Percentiles rank a stretch among this genome's conserved stretches.
Conservation (phyloP, 2,888 invertebrate species). For the Alloplasta piceator region DNA sequence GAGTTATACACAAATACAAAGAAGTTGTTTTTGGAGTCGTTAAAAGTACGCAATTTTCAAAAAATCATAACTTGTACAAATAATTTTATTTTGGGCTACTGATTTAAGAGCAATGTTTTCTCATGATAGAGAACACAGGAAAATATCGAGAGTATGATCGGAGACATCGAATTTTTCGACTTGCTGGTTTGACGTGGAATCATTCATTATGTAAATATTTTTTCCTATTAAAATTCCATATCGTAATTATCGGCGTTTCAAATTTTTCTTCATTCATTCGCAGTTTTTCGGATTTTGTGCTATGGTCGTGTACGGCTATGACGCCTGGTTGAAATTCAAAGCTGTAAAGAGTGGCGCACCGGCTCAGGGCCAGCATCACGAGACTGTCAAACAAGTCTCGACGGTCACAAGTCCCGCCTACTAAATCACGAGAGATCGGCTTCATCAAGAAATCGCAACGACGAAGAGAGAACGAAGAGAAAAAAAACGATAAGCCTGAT, state of each 20-base stretch:
- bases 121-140: too few relatives aligned
- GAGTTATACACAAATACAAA: too few relatives aligned
- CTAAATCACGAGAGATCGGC: conserved; percentile 71
- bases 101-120: too few relatives aligned
- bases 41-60: too few relatives aligned
- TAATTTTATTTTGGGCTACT: too few relatives aligned
- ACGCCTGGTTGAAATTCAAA: conserved; percentile 91
- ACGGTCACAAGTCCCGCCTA: conserved; percentile 84
- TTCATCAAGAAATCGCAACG: not conserved
- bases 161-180: too few relatives aligned
- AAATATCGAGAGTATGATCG: too few relatives aligned
- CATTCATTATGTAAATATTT: not conserved
- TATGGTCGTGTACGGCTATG: conserved; percentile 91
- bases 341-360: conserved; percentile 88
- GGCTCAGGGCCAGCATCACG: conserved; percentile 90
- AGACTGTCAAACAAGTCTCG: conserved; percentile 87
- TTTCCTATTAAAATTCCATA: conserved; percentile 7
- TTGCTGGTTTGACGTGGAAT: too few relatives aligned
- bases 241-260: conserved; percentile 21
- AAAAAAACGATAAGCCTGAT: conserved; percentile 41
- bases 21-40: too few relatives aligned
- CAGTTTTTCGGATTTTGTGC: conserved; percentile 95
- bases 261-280: conserved; percentile 36
- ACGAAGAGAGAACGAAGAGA: conserved; percentile 19
- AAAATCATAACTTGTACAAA: too few relatives aligned